Conservation (phyloP, 1,140 invertebrate species). For the Pseudomyrmex dendroicus region DNA sequence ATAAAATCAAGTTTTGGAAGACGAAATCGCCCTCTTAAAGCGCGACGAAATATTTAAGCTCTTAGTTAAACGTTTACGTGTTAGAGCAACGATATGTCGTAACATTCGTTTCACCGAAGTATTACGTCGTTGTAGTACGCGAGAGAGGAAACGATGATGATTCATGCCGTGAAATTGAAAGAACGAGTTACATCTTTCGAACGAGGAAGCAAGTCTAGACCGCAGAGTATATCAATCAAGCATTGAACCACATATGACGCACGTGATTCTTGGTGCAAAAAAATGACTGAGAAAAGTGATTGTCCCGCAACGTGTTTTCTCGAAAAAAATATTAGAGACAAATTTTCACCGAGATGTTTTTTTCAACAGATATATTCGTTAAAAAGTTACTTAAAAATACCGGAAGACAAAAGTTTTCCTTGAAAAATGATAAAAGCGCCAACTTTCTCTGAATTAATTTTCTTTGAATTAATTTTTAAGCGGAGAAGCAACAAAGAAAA, state of each 20-base stretch:
- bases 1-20: not conserved
- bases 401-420: not conserved
- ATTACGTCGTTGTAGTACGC: constrained; percentile 35
- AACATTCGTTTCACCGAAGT: constrained; percentile 29
- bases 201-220: constrained; percentile 18
- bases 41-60: not conserved
- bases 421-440: not conserved
- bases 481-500: not conserved
- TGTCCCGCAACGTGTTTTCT: not conserved
- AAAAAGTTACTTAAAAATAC: not conserved
- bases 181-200: constrained; percentile 46
- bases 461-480: constrained; percentile 23
- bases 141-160: constrained; percentile 54
- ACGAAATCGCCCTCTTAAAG: not conserved
- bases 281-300: constrained; percentile 5
- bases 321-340: not conserved
- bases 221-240: constrained; percentile 36
- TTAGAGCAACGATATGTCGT: constrained; percentile 21
- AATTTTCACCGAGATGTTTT: not conserved
- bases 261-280: not conserved
- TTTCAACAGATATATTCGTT: not conserved
- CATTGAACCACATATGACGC: not conserved
- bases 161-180: constrained; percentile 57
- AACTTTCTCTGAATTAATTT: not conserved
- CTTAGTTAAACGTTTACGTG: not conserved